These are phyloP conservation scores for Aurelia sp. DNA, from an alignment of 30 jellyfish, hydroid and myxozoan genomes.

Conservation along the genomic window DNA sequence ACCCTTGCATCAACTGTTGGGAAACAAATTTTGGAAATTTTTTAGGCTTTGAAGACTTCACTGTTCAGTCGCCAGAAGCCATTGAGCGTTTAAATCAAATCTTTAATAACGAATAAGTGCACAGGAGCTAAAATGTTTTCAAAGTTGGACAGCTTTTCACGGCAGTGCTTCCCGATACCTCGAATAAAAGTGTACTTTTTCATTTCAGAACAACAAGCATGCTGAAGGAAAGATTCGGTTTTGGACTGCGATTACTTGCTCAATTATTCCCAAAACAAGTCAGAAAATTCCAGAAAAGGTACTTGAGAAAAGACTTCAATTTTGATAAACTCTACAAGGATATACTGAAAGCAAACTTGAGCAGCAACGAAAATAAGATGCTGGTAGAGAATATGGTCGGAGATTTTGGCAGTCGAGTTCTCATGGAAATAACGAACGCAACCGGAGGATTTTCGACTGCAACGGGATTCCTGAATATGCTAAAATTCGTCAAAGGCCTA, in stretches of 20 bases:
- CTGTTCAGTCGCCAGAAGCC: no score
- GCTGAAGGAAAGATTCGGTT: conserved; percentile 15
- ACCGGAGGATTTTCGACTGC: conserved; percentile 75
- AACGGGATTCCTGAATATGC: conserved; percentile 44
- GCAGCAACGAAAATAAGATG: conserved; percentile 16
- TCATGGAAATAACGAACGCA: conserved; percentile 49
- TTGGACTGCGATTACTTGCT: conserved; percentile 48
- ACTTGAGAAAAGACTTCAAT: conserved; percentile 21
- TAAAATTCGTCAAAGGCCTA: conserved; percentile 48
- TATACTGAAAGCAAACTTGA: conserved; percentile 32
- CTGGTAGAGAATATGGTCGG: conserved; percentile 18
- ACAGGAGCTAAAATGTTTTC: no score
- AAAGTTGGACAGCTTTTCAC: no score
- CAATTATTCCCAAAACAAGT: conserved; percentile 46
- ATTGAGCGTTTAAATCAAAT: no score
- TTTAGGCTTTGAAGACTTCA: no score
- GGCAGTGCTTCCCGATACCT: no score
- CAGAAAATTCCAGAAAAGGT: conserved; percentile 11
- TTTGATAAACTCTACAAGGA: conserved; percentile 61
- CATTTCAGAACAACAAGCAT: conserved; percentile 3
- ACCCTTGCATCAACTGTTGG: no score
- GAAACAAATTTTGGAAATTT: no score
- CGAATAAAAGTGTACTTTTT: no score
- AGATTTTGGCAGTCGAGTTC: conserved; percentile 21
- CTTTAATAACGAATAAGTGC: no score